Evolutionary conservation across 1,140 invertebrate genomes (phyloP), one percentile per base, ranked within the genome.

Genomic region (Rhynchophorus ferrugineus): DNA sequence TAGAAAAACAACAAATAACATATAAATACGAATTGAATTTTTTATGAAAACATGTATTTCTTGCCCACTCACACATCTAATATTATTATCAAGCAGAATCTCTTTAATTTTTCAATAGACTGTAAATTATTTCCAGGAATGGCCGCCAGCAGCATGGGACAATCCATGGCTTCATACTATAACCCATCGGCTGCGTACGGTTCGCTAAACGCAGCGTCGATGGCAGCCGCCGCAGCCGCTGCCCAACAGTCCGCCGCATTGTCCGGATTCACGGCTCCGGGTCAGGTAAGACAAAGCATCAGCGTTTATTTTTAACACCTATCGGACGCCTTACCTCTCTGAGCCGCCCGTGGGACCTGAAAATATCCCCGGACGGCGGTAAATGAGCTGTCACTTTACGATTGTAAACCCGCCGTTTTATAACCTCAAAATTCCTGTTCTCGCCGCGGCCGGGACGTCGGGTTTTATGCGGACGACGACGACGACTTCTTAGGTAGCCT

Each of bases 111-210:
- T n/a, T n/a, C n/a, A n/a, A n/a, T n/a, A n/a, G n/a, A n/a, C n/a
- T n/a, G n/a, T n/a, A n/a, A n/a, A n/a, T n/a, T n/a, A n/a, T 42
- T 68, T 70, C 6, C 63, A 80, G 79, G 78, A 42, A 80, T 81
- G 74, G 73, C 78, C 6, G 74, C 75, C 1, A 70, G 65, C 35
- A 72, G 75, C 52, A 81, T 82, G 75, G 72, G 75, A 24, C 77
- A 79, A 63, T 72, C 75, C 20, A 79, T 81, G 77, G 73, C 76
- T 5, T 75, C 77, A 11, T 82, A 81, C 57, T 82, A 82, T 62
- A 73, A 73, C 49, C 77, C 78, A 36, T 76, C 77, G 29, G 77
- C 78, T n/a, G 78, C 79, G 21, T 82, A 81, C 56, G 76, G 78
- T 24, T 77, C 78, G 2, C 62, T 82, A 7, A 79, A 75, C 34